Evolutionary conservation across 2,888 invertebrate species (phyloP), one percentile per base, ranked within the genome.

Genomic region (Heliconius erato): DNA sequence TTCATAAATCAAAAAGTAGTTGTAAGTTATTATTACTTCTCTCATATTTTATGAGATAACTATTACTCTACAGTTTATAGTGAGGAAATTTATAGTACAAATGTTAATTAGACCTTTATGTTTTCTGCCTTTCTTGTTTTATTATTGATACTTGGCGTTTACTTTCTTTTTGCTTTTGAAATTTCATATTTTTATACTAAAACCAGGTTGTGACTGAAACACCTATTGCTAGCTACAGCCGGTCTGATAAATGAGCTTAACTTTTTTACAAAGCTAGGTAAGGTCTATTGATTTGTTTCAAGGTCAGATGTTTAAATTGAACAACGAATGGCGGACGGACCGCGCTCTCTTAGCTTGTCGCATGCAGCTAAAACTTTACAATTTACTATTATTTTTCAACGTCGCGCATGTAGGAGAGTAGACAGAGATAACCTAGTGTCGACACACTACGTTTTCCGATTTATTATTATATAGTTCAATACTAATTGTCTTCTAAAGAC

Each of bases 221-320:
- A 74, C 65, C n/a, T 69, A 54, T 74, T 69, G 67, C 89, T 89
- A 91, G 93, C 92, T 92, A 91, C 92, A 92, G 81, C 79, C 67
- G 68, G 87, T 89, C 87, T 87, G 91, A 91, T 88, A 89, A 90
- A 90, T 89, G 95, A 95, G 94, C 94, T 95, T 95, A 94, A 87
- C 89, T 92, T 93, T 94, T 93, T 88, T 93, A 94, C 90, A 88
- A 87, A 86, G 88, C 87, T 89, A 89, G 88, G 86, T 89, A 90
- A 89, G 87, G 88, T 88, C 88, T 91, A 91, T 86, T 82, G 85
- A 89, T 88, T 91, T 91, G 91, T 93, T 92, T 89, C 88, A 89
- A 88, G 90, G 87, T 91, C 89, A 91, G 89, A 92, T 91, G 90
- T 92, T 92, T 91, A 90, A 89, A 89, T 49, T 89, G 89, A 88